Base-by-base conservation (phyloP, 1,140 invertebrate genomes). In the Nixonia krombeini region DNA sequence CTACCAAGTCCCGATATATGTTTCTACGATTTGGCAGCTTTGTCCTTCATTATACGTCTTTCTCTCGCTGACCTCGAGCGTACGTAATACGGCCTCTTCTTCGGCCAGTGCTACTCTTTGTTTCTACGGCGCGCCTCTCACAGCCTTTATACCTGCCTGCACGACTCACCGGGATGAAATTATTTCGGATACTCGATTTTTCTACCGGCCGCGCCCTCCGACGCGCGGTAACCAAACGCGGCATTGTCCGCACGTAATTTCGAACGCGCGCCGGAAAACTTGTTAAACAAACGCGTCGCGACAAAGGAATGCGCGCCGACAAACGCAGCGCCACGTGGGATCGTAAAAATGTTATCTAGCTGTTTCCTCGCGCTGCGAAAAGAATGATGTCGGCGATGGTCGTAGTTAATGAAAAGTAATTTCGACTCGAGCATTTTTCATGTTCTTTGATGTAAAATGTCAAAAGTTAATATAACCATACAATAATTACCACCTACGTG, bases 1-100 rank as follows among this genome's bases (percentile, higher is more conserved):
- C 75, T 78, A 77, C 57, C 29, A 23, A 42, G 28, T 62, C 55
- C 66, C 64, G 67, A 78, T 69, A 74, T 71, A 59, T n/a, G n/a
- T n/a, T n/a, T n/a, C n/a, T n/a, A n/a, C n/a, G n/a, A n/a, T 61
- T 63, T 65, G 56, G 41, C 58, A 42, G 65, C 66, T 75, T 55
- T 59, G 72, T 70, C 71, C 63, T 69, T 67, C 63, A 46, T 59
- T 56, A 61, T 67, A 28, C 50, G 12, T 45, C 29, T 26, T 3
- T 59, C 58, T 55, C 10, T 21, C 26, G 28, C 26, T 23, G 26
- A 4, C 26, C 21, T 13, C 6, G 5, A 8, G n/a, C n/a, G n/a
- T n/a, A 9, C 15, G 16, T 46, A 29, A 8, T 33, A 46, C 28
- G 12, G 17, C 29, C n/a, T n/a, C n/a, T n/a, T n/a, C n/a, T n/a